These are phyloP conservation scores for Xenops minutus DNA, from an alignment of 2,797 vertebrate genomes.

Conservation along the genomic window DNA sequence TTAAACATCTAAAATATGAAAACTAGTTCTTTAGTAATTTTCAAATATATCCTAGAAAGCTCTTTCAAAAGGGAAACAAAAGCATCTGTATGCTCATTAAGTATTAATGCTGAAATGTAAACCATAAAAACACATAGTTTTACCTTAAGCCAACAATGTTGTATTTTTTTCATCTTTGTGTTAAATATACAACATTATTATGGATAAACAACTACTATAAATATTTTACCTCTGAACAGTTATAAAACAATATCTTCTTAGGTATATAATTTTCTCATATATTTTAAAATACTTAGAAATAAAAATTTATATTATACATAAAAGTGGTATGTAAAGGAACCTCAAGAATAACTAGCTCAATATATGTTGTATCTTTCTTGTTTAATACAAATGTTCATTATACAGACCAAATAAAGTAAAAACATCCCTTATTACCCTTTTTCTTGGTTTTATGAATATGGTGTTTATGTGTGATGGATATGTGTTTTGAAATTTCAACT, in stretches of 20 bases:
- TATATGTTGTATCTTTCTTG: not conserved
- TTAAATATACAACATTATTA: conserved; percentile 42
- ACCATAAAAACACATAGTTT: conserved; percentile 23
- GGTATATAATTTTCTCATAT: not conserved
- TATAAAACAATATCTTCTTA: not conserved
- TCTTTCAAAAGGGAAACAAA: conserved; percentile 9
- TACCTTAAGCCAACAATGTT: conserved; percentile 39
- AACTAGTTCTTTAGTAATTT: not conserved
- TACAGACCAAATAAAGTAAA: not conserved
- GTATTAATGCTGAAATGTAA: conserved; percentile 52
- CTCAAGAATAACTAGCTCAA: not conserved
- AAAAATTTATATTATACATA: not conserved
- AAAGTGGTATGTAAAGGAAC: not conserved
- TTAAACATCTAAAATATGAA: not conserved
- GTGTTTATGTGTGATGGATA: not conserved
- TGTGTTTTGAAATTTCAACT: not conserved
- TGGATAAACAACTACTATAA: conserved; percentile 26
- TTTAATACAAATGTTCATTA: not conserved
- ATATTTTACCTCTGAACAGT: not conserved
- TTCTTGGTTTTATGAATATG: not conserved
- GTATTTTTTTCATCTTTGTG: not conserved
- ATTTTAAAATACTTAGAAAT: not conserved
- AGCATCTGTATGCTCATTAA: conserved; percentile 25
- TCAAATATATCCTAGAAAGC: not conserved
- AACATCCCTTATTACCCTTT: not conserved